phyloP scores from a whole-genome alignment of 2,797 vertebrate species.

The Pseudotriccus pelzelni region DNA sequence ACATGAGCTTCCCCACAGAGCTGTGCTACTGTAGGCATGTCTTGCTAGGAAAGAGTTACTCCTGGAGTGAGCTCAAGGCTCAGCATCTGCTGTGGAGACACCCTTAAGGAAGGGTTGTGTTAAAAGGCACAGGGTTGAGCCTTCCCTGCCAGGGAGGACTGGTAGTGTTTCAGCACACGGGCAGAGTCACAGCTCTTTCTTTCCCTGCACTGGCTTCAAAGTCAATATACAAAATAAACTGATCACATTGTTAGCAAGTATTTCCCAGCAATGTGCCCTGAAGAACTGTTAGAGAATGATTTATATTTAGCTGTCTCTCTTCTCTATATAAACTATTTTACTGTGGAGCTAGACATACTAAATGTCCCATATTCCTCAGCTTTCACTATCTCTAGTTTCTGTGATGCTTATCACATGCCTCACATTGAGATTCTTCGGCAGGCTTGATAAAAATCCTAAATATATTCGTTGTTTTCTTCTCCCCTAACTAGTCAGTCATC shows the following conservation, averaged over 20 bases:
- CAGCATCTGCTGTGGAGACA: not conserved
- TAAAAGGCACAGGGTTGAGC: not conserved
- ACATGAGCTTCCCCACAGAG: not conserved
- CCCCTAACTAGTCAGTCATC: conserved; percentile 20
- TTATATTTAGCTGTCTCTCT: not conserved
- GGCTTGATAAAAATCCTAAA: conserved; percentile 51
- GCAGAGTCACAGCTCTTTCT: not conserved
- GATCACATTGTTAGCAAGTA: not conserved
- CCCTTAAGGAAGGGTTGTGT: not conserved
- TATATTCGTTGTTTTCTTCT: not conserved
- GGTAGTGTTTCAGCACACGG: not conserved
- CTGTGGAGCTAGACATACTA: not conserved
- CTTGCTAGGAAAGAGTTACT: not conserved
- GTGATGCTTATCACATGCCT: conserved; percentile 32
- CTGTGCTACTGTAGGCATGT: not conserved
- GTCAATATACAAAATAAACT: not conserved
- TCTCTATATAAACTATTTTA: conserved; percentile 4
- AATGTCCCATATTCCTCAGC: not conserved
- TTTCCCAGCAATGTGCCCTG: not conserved
- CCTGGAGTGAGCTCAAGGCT: not conserved
- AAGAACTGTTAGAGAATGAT: conserved; percentile 9
- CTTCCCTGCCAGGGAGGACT: not conserved
- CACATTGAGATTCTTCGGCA: not conserved
- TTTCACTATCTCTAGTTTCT: conserved; percentile 21
- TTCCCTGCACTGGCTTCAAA: not conserved